These are phyloP conservation scores for Zaprionus ghesquierei DNA, from an alignment of 1,140 invertebrate genomes.

Conservation along the genomic window DNA sequence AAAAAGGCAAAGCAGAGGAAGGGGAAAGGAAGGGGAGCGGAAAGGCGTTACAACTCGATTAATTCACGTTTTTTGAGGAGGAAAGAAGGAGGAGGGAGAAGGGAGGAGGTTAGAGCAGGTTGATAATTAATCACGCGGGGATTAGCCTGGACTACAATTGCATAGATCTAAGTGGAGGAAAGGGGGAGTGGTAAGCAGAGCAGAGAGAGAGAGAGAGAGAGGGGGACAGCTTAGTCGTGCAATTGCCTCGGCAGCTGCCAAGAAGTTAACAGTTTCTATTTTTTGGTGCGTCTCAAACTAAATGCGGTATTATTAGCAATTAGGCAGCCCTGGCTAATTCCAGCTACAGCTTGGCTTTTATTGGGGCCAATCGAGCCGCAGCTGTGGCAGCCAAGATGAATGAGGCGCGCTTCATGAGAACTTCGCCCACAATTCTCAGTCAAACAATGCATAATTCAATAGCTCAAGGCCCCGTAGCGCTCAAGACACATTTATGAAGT, in stretches of 20 bases:
- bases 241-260: constrained; percentile 5
- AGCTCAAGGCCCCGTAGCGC: constrained; percentile 44
- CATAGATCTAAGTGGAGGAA: constrained; percentile 57
- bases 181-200: neutral
- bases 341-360: constrained; percentile 24
- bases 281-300: neutral
- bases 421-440: constrained; percentile 59
- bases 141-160: constrained; percentile 65
- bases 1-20: constrained; percentile 13
- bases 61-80: constrained; percentile 15
- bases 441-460: constrained; percentile 75
- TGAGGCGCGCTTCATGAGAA: constrained; percentile 70
- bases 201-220: constrained; percentile 7
- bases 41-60: constrained; percentile 35
- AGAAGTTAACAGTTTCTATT: neutral
- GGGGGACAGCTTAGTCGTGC: too few species aligned
- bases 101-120: constrained; percentile 39
- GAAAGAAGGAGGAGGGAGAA: neutral
- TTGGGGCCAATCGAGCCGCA: constrained; percentile 1
- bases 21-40: neutral
- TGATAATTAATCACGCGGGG: constrained; percentile 80
- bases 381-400: too few species aligned
- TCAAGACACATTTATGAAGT: constrained; percentile 23
- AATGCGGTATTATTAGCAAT: constrained; percentile 76
- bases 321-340: constrained; percentile 64